Conservation (phyloP, 2,797 vertebrate species). For the Gorsachius magnificus region DNA sequence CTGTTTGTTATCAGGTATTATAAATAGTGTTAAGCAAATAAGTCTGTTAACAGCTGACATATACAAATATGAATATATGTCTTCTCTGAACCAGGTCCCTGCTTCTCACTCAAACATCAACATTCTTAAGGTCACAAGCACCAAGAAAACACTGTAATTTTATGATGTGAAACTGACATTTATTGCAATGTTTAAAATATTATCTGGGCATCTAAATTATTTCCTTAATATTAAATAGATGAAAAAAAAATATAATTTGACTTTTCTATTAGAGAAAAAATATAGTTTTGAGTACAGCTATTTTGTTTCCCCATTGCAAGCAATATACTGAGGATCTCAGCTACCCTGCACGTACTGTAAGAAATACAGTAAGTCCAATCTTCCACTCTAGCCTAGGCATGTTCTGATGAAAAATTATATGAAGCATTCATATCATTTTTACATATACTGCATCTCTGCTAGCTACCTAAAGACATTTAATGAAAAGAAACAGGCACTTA, state of each 20-base stretch:
- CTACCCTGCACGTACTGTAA: background rate
- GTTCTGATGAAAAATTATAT: background rate
- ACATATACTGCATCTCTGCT: background rate
- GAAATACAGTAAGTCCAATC: background rate
- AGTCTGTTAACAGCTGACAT: background rate
- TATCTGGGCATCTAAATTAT: background rate
- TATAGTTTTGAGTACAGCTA: background rate
- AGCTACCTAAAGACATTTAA: background rate
- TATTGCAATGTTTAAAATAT: background rate
- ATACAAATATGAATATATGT: background rate
- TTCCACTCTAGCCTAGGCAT: background rate
- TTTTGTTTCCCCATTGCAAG: background rate
- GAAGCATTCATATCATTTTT: background rate
- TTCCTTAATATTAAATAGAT: background rate
- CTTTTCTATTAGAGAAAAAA: background rate
- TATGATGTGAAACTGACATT: background rate
- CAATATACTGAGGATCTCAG: background rate
- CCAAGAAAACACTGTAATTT: background rate
- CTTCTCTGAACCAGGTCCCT: background rate
- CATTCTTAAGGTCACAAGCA: background rate
- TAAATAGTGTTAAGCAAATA: background rate
- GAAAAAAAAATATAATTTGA: background rate
- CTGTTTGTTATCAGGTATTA: background rate
- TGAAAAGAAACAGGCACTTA: background rate
- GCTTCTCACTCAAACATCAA: background rate